Conservation (phyloP, 2,113 vertebrate genomes). For the Poecilia latipinna region DNA sequence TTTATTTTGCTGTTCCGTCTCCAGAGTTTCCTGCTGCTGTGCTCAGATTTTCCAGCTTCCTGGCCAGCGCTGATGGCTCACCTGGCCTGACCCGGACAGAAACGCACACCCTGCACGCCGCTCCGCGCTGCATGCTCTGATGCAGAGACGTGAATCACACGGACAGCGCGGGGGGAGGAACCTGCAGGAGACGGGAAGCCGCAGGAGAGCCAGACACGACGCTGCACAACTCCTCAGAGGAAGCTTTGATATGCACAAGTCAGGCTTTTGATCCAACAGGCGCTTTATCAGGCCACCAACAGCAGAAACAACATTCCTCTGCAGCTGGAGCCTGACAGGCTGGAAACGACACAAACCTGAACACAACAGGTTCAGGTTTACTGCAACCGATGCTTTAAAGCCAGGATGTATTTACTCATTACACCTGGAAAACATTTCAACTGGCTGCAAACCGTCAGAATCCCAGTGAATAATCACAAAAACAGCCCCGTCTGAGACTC, state of each 20-base stretch:
- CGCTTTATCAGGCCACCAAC: conserved; percentile 42
- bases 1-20: background rate
- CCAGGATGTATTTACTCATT: too few species aligned
- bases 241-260: conserved; percentile 74
- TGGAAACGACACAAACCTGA: background rate
- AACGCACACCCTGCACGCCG: background rate
- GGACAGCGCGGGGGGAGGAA: background rate
- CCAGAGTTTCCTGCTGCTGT: background rate
- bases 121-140: conserved; percentile 4
- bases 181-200: conserved; percentile 5
- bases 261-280: conserved; percentile 41
- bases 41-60: background rate
- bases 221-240: conserved; percentile 35
- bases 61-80: background rate
- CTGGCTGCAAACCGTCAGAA: too few species aligned
- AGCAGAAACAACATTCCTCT: conserved; percentile 50
- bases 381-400: background rate
- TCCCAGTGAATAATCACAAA: background rate
- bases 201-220: conserved; percentile 35
- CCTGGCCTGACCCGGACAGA: background rate
- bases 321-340: background rate
- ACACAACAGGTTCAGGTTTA: background rate
- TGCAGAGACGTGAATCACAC: conserved; percentile 23
- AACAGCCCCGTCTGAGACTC: too few species aligned
- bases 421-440: too few species aligned